Evolutionary conservation across 2,113 vertebrate genomes (phyloP).

Genomic region (Microcebus murinus): DNA sequence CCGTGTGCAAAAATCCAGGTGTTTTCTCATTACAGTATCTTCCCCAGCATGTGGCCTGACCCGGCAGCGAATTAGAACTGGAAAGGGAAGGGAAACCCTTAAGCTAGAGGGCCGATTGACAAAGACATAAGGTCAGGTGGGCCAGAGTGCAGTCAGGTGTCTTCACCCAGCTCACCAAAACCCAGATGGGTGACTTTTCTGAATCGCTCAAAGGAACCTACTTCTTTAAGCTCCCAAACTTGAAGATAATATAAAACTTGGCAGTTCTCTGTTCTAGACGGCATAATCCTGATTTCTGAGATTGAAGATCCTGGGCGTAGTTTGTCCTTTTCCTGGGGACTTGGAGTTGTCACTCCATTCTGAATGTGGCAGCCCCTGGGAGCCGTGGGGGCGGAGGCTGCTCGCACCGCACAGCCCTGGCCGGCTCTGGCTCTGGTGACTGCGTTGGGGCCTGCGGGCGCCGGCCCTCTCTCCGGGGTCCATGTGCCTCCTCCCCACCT

Average conservation of each 20-base stretch:
- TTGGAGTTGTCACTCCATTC: background rate
- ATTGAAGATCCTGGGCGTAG: background rate
- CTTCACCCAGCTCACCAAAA: background rate
- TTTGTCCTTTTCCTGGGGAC: background rate
- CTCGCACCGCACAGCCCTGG: background rate
- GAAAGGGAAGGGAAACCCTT: background rate
- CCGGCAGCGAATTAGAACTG: background rate
- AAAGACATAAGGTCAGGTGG: background rate
- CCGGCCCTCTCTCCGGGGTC: background rate
- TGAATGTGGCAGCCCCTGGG: background rate
- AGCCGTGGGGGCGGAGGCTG: background rate
- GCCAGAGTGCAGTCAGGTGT: too few relatives aligned
- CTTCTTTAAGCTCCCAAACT: background rate
- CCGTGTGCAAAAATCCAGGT: background rate
- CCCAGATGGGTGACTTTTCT: background rate
- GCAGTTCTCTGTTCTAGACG: background rate
- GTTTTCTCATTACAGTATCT: background rate
- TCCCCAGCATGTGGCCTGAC: background rate
- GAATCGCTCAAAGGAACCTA: background rate
- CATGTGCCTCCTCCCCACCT: fast-evolving
- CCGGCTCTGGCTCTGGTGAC: background rate
- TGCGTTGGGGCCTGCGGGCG: background rate
- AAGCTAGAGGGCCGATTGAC: background rate
- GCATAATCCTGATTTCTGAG: background rate
- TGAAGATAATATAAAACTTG: background rate